Evolutionary conservation across 2,113 vertebrate genomes (phyloP).

Genomic region (Silurus asotus): DNA sequence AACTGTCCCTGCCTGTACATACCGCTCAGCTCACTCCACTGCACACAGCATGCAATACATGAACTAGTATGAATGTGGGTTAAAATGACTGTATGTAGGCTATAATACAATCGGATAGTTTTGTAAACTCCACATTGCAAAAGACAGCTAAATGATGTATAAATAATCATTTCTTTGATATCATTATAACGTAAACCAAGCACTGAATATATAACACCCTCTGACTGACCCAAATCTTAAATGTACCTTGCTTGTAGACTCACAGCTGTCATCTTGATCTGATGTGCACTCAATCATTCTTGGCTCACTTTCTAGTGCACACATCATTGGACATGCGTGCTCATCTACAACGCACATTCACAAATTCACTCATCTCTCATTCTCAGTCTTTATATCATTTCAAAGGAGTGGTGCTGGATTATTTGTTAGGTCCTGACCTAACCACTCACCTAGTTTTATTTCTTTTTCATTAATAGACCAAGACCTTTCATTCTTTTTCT

Average conservation of each 20-base stretch:
- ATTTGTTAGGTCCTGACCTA: neutral
- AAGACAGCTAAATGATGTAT: neutral
- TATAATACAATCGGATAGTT: neutral
- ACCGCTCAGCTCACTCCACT: constrained; percentile 47
- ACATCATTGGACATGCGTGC: neutral
- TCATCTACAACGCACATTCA: constrained; percentile 19
- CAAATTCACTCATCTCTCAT: neutral
- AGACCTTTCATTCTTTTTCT: neutral
- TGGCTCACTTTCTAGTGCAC: neutral
- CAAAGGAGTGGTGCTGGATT: neutral
- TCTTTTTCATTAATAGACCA: neutral
- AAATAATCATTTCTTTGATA: neutral
- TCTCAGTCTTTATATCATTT: neutral
- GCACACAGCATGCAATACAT: neutral
- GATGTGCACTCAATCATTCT: constrained; percentile 8
- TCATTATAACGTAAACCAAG: neutral
- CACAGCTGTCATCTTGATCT: constrained; percentile 37
- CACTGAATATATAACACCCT: neutral
- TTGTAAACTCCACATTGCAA: neutral
- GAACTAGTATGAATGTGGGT: neutral
- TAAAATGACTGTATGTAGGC: neutral
- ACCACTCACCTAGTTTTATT: constrained; percentile 2
- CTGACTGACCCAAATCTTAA: neutral
- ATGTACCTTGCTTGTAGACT: constrained; percentile 59
- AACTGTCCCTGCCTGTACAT: constrained; percentile 30